A percentile compares a stretch with the other conserved stretches of the same genome.
phyloP scores from a whole-genome alignment of 35 echinoderm and acorn worm species.

The Strongylocentrotus purpuratus region DNA sequence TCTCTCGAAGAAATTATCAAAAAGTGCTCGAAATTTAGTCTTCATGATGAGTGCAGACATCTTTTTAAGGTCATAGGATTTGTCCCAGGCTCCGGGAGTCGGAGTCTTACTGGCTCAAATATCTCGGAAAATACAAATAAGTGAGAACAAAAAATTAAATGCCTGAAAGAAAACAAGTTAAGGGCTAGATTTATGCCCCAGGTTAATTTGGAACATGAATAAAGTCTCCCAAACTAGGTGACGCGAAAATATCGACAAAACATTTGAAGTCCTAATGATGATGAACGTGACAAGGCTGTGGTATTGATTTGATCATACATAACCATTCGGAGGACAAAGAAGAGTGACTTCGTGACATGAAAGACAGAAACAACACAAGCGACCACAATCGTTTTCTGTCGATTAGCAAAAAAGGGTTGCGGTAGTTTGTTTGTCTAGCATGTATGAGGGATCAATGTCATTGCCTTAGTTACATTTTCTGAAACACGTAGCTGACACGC shows the following conservation, averaged over 20 bases:
- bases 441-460: not conserved
- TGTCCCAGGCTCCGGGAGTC: too few relatives aligned
- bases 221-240: not conserved
- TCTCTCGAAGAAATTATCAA: too few relatives aligned
- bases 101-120: too few relatives aligned
- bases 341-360: not conserved
- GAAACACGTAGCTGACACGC: not conserved
- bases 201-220: not conserved
- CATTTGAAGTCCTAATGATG: not conserved
- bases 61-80: too few relatives aligned
- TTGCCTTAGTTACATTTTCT: slow-evolving; percentile 12
- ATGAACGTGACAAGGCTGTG: not conserved
- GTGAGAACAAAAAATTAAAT: not conserved
- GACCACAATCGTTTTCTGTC: not conserved
- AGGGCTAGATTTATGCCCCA: not conserved
- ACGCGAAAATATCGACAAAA: not conserved
- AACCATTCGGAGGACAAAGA: not conserved
- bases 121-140: too few relatives aligned
- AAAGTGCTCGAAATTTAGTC: too few relatives aligned
- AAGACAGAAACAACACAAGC: not conserved
- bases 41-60: too few relatives aligned
- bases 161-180: not conserved
- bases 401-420: not conserved
- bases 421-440: not conserved
- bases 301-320: not conserved